Conservation (phyloP, 92 coral and sea anemone genomes). For the Palythoa caribaeorum region DNA sequence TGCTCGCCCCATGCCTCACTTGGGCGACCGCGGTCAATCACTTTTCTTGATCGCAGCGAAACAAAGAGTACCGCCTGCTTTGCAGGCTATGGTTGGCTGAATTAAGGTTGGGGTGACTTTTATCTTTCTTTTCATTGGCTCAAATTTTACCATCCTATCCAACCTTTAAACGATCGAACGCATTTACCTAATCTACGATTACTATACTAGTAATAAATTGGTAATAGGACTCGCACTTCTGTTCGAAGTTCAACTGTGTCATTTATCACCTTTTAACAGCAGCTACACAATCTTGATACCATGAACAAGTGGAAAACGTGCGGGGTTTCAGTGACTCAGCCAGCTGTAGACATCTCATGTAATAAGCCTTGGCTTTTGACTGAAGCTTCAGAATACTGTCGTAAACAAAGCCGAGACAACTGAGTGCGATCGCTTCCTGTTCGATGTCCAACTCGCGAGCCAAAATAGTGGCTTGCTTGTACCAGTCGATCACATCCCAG, state of each 20-base stretch:
- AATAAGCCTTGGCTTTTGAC: constrained; percentile 79
- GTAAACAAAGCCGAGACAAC: constrained; percentile 85
- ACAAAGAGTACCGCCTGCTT: no score
- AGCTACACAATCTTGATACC: constrained; percentile 79
- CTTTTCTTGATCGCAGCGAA: no score
- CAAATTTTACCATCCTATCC: no score
- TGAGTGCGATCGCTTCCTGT: constrained; percentile 89
- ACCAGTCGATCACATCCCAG: constrained; percentile 96
- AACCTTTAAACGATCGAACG: no score
- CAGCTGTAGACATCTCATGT: constrained; percentile 80
- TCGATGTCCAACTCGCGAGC: constrained; percentile 89
- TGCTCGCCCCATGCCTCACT: no score
- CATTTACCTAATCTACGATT: no score
- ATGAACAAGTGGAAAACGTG: constrained; percentile 69
- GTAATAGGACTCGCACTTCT: no score
- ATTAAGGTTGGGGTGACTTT: no score
- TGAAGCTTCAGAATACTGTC: constrained; percentile 82
- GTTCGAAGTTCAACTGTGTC: neutral
- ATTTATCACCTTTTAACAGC: constrained; percentile 52
- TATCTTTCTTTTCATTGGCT: no score
- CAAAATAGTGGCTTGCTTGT: constrained; percentile 80
- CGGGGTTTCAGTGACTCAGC: constrained; percentile 95
- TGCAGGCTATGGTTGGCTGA: no score
- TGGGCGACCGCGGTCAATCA: no score
- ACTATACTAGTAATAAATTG: no score